phyloP scores from a whole-genome alignment of 2,797 vertebrate genomes.

The Hippocampus kuda region DNA sequence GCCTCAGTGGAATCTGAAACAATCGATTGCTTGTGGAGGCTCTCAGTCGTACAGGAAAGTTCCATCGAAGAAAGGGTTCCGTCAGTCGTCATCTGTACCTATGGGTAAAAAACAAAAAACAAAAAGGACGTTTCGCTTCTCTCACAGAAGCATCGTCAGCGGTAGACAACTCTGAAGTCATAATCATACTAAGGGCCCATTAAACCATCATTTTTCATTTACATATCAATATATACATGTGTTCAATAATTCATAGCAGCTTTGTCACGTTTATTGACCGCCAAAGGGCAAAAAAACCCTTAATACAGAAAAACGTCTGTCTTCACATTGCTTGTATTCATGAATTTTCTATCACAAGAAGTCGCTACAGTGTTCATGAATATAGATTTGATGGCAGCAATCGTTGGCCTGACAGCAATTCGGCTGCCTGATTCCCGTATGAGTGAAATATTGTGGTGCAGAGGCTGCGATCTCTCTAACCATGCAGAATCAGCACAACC shows the following conservation, averaged over 20 bases:
- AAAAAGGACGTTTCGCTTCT: too few relatives aligned
- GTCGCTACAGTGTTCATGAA: slow-evolving; percentile 4
- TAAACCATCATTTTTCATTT: neutral
- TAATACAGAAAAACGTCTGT: neutral
- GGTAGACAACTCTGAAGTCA: too few relatives aligned
- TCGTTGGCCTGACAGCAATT: neutral
- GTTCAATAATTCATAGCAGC: neutral
- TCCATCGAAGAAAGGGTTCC: too few relatives aligned
- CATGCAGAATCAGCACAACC: slow-evolving; percentile 4
- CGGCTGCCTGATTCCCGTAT: neutral
- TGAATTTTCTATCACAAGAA: neutral
- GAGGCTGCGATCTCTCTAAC: neutral
- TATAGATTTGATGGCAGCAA: slow-evolving; percentile 2
- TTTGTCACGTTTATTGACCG: neutral
- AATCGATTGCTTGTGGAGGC: neutral
- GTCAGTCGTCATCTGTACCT: too few relatives aligned
- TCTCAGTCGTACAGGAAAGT: too few relatives aligned
- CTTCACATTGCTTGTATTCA: neutral
- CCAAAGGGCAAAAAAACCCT: neutral
- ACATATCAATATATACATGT: neutral
- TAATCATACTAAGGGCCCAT: neutral
- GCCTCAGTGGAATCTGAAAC: neutral
- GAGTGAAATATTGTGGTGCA: neutral
- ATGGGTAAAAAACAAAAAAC: neutral
- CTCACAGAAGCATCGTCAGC: too few relatives aligned